These are phyloP conservation scores for Stegostoma tigrinum DNA, from an alignment of 2,113 vertebrate species.

Conservation along the genomic window DNA sequence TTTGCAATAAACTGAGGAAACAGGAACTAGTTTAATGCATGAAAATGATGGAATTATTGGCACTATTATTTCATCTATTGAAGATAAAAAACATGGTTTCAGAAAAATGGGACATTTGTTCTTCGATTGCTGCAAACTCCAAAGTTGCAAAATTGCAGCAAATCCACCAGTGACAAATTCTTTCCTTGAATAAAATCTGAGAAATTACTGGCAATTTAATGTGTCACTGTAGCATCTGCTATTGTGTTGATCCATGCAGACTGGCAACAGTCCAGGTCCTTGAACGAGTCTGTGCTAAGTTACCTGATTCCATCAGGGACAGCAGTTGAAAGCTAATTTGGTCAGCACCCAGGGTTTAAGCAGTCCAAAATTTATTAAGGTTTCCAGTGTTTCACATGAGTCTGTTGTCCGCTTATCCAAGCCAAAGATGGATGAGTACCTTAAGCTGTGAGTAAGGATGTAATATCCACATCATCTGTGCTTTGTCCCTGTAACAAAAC, in stretches of 20 bases:
- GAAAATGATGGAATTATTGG: background rate
- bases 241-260: no score
- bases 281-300: background rate
- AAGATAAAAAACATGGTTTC: background rate
- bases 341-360: background rate
- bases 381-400: background rate
- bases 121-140: background rate
- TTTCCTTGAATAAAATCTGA: background rate
- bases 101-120: background rate
- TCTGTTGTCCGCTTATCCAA: background rate
- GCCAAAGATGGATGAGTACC: background rate
- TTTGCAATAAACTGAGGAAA: constrained; percentile 10
- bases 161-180: background rate
- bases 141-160: background rate
- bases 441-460: background rate
- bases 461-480: background rate
- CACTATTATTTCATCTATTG: background rate
- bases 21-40: background rate
- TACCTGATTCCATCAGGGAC: background rate
- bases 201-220: background rate
- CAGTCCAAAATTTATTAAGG: background rate
- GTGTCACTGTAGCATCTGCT: background rate
- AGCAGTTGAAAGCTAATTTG: background rate
- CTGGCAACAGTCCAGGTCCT: no score
- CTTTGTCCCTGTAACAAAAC: no score